Base-by-base conservation (phyloP, 2,888 invertebrate species). In the Papilio protenor region DNA sequence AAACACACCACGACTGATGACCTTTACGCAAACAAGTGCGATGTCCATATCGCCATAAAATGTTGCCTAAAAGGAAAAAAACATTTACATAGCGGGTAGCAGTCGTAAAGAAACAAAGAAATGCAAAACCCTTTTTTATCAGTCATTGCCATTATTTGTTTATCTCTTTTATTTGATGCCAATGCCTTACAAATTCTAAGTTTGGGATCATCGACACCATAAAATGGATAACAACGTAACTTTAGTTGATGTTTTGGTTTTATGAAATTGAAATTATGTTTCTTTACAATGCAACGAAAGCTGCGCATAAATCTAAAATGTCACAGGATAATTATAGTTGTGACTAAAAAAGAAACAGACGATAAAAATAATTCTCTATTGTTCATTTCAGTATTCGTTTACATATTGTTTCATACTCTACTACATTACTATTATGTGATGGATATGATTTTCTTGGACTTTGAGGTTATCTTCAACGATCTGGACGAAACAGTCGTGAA, bases 401-500 rank as follows among this genome's bases (percentile, higher is more conserved):
- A 91, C 82, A 82, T 87, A 1, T 75, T 90, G 18, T 90, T 92
- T 74, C 93, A 93, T 80, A 83, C 89, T 45, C 77, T 92, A 45
- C 79, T 92, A 12, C 92, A 92, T 81, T 87, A 87, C 79, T 87
- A 87, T 79, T 84, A 80, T 23, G 77, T 91, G 77, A 85, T 93
- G 87, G 85, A 88, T 18, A 83, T 92, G 85, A 89, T 91, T 1
- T 86, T 88, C 49, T 78, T 90, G 47, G 89, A 90, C 59, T 85
- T 91, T 27, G 84, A 87, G 47, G 83, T 83, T 11, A 81, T 93
- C 77, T 93, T 92, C 79, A 85, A 89, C 0, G 91, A 87, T 2
- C 61, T 92, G 27, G 91, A 92, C 57, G 86, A 87, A 49, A 79
- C 83, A 0, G 89, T 88, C 1, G 83, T 77, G 2, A 52, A 57